phyloP scores from a whole-genome alignment of 2,797 vertebrate species.

The Mallotus villosus region DNA sequence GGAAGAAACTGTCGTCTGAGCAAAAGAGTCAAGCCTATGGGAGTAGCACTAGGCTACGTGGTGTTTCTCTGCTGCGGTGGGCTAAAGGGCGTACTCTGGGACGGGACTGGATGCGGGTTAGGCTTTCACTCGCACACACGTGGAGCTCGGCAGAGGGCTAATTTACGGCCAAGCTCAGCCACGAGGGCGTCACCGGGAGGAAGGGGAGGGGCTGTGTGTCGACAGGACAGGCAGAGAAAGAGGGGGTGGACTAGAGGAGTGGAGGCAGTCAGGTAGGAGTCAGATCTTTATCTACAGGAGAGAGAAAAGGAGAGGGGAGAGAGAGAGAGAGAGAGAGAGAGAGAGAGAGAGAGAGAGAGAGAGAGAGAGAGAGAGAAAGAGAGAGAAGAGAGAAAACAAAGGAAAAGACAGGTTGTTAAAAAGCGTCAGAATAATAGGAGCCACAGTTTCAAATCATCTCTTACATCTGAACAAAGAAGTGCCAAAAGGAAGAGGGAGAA shows the following conservation, averaged over 20 bases:
- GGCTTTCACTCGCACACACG: not conserved
- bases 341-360: conserved; percentile 14
- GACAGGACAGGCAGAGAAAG: conserved; percentile 61
- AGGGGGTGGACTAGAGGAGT: conserved; percentile 67
- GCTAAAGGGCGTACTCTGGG: not conserved
- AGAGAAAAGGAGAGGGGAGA: conserved; percentile 27
- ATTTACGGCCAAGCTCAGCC: not conserved
- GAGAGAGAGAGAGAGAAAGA: not conserved
- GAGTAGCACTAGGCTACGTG: no score
- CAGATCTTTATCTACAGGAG: conserved; percentile 75
- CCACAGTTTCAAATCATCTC: not conserved
- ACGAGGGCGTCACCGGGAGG: conserved; percentile 32
- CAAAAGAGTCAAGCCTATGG: not conserved
- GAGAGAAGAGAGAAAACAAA: conserved; percentile 37
- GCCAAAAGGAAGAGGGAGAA: not conserved
- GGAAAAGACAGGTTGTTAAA: conserved; percentile 6
- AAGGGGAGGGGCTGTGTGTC: conserved; percentile 60
- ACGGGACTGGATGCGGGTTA: not conserved
- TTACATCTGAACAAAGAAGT: not conserved
- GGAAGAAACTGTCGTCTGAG: not conserved
- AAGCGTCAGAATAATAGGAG: not conserved
- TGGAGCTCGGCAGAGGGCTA: not conserved
- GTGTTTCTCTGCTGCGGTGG: not conserved
- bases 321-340: conserved; percentile 6
- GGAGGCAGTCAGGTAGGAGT: conserved; percentile 71